Base-by-base conservation (phyloP, 2,888 invertebrate species). In the Brachyptera putata region DNA sequence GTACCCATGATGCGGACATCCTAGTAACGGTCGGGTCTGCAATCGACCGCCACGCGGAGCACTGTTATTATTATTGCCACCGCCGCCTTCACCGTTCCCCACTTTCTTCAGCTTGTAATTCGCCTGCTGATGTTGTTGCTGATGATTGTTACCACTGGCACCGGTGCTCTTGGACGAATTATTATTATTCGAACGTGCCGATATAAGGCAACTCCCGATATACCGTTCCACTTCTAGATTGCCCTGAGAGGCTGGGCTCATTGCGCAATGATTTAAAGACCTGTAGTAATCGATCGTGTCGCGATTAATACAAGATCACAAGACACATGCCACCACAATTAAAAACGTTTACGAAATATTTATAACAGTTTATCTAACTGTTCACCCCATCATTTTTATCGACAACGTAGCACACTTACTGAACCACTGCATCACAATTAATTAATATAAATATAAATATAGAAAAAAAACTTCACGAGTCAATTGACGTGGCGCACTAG, bases 211-310 rank as follows among this genome's bases (percentile, higher is more conserved):
- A 66, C 82, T 82, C 61, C 84, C 84, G 67, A 83, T 80, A 71
- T 83, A 84, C 68, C 81, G 78, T 76, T 84, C 84, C 69, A 83
- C 80, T 74, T 82, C 80, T 65, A 81, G 72, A 68, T 76, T 74
- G 68, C 80, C 80, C 72, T 76, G 76, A 68, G 80, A 78, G 75
- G 85, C 85, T 76, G 87, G 87, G 83, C 87, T 87, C 87, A 87
- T 88, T 76, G 64, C 66, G 49, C 46, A 49, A 22, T 24, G 39
- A 48, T 37, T 37, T n/a, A 43, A n/a, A 25, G 16, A 21, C 36
- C 48, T 57, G 57, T 22, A 53, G 36, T 53, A 53, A 53, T 53
- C 53, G 30, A 53, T 53, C 22, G 53, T 34, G 53, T 13, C 34
- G 50, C 26, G 22, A n/a, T 24, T 7, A 30, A 16, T 21, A 21